Conservation (phyloP, 2,113 vertebrate species). For the Aepyceros melampus region DNA sequence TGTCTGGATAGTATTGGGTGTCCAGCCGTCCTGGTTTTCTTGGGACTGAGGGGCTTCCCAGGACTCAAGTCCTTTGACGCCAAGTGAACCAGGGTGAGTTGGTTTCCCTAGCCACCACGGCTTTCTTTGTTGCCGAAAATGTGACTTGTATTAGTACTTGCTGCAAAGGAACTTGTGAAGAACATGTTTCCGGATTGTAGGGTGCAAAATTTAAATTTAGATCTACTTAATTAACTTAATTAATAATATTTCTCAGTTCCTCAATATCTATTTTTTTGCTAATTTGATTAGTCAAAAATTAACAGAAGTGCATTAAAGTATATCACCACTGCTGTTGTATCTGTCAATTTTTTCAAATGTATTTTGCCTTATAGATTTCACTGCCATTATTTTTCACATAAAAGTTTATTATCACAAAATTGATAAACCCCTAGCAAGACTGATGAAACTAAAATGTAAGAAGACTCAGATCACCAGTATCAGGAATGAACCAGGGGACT, state of each 20-base stretch:
- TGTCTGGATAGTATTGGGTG: not conserved
- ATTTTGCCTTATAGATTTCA: not conserved
- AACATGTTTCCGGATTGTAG: not conserved
- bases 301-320: not conserved
- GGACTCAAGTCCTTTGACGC: fast-evolving
- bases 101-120: not conserved
- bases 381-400: not conserved
- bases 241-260: constrained; percentile 54
- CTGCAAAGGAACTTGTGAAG: not conserved
- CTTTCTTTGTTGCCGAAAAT: not conserved
- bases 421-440: not conserved
- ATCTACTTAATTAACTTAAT: not conserved
- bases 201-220: constrained; percentile 35
- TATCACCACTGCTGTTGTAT: not conserved
- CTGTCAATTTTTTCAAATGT: not conserved
- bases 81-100: fast-evolving
- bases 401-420: not conserved
- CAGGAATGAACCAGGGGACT: not conserved
- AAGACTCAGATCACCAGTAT: not conserved
- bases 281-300: constrained; percentile 45
- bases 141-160: not conserved
- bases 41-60: not conserved
- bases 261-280: constrained; percentile 20
- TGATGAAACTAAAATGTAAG: not conserved
- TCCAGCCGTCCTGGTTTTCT: not conserved